Evolutionary conservation across 2,888 invertebrate genomes (phyloP).

Genomic region (Copidosoma aretas): DNA sequence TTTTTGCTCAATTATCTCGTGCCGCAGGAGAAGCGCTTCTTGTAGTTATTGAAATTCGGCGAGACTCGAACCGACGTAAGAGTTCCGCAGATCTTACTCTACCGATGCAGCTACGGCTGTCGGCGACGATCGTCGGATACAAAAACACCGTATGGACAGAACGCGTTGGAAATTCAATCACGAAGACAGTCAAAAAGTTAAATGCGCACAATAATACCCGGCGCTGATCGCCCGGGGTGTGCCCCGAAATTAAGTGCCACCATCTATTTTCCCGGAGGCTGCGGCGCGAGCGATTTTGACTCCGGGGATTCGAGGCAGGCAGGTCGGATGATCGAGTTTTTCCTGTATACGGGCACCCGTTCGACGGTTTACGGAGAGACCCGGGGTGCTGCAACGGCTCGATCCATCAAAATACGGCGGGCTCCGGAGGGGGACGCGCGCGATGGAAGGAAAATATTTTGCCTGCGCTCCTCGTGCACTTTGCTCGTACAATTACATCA

Average conservation of each 20-base stretch:
- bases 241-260: not conserved
- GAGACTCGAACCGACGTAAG: no score
- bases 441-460: constrained; percentile 57
- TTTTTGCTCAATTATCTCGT: no score
- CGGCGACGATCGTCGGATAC: no score
- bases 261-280: not conserved
- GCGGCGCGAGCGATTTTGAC: constrained; percentile 24
- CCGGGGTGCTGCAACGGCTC: constrained; percentile 13
- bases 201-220: not conserved
- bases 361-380: not conserved
- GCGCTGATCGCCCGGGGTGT: not conserved
- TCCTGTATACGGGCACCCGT: not conserved
- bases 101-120: no score
- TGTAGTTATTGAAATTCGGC: no score
- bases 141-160: no score
- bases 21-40: no score
- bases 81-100: no score
- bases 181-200: not conserved
- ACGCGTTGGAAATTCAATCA: not conserved
- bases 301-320: constrained; percentile 5
- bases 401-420: constrained; percentile 51
- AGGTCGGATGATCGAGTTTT: constrained; percentile 7
- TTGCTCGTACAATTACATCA: constrained; percentile 1
- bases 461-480: constrained; percentile 42
- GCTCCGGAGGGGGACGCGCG: constrained; percentile 15